A percentile compares a stretch with the other conserved stretches of the same genome.
These are phyloP conservation scores for Drosophila atroscutellata DNA, from an alignment of 2,888 invertebrate species.

Conservation along the genomic window DNA sequence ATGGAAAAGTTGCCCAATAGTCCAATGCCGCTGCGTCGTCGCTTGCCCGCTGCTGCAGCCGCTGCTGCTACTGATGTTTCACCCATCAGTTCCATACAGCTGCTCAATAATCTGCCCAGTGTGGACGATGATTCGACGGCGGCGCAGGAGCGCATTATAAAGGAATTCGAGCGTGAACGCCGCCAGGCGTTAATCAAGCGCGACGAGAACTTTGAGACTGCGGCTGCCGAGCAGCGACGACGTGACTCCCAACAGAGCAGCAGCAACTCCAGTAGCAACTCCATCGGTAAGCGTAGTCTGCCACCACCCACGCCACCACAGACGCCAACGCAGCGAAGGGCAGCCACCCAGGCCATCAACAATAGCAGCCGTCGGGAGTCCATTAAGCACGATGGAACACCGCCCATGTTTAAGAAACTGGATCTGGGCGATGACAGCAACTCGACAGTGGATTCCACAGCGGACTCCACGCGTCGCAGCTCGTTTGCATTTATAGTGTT, in stretches of 20 bases:
- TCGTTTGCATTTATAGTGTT: conserved; percentile 83
- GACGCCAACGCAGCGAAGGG: conserved; percentile 32
- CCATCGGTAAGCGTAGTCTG: conserved; percentile 64
- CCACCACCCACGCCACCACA: conserved; percentile 59
- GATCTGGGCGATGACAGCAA: conserved; percentile 63
- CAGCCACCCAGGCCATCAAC: conserved; percentile 64
- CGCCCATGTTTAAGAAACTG: conserved; percentile 78
- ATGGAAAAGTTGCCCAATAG: conserved; percentile 81
- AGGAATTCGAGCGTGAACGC: conserved; percentile 82
- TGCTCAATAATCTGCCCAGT: conserved; percentile 70
- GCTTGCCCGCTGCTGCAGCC: conserved; percentile 25
- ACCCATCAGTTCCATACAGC: conserved; percentile 65
- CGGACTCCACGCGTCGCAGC: conserved; percentile 73
- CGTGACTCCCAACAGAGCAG: conserved; percentile 59
- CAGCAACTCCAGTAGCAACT: conserved; percentile 64
- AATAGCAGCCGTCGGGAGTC: conserved; percentile 47
- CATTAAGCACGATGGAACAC: conserved; percentile 64
- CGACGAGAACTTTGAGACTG: conserved; percentile 79
- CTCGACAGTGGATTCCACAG: conserved; percentile 62
- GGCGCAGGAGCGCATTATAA: conserved; percentile 73
- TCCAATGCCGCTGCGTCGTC: conserved; percentile 75
- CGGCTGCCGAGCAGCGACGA: conserved; percentile 59
- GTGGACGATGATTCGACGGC: conserved; percentile 50
- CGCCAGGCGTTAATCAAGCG: conserved; percentile 81
- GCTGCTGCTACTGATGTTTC: conserved; percentile 47